Evolutionary conservation across 2,888 invertebrate genomes (phyloP).

Genomic region (Craniophora ligustri): DNA sequence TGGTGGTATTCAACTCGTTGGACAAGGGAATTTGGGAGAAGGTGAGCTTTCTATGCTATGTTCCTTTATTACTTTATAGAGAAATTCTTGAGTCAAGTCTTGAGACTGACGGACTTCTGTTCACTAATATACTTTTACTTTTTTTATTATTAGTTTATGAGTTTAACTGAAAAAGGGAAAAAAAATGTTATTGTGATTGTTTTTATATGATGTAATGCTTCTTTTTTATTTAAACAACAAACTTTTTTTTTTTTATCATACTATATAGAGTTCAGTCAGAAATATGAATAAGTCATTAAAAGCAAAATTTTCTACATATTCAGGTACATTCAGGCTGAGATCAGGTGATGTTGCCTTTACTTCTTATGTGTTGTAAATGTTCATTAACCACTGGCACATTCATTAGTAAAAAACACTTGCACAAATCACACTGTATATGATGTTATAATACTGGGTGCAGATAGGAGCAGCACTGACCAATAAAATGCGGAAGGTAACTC

Average conservation of each 20-base stretch:
- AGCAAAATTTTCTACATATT: slow-evolving; percentile 39
- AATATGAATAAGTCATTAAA: slow-evolving; percentile 1
- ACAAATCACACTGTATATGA: slow-evolving; percentile 23
- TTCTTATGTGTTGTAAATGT: slow-evolving; percentile 36
- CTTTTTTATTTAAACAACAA: no score
- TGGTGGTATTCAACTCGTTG: slow-evolving; percentile 87
- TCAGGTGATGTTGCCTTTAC: slow-evolving; percentile 60
- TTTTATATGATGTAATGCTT: no score
- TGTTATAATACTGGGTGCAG: slow-evolving; percentile 3
- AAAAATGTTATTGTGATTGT: no score
- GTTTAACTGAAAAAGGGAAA: no score
- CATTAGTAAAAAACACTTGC: slow-evolving; percentile 17
- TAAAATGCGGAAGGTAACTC: no score
- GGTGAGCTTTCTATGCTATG: slow-evolving; percentile 62
- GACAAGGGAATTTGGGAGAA: slow-evolving; percentile 83
- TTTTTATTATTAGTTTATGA: no score
- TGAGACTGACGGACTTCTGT: no score
- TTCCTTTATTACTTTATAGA: no score
- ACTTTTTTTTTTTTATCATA: not conserved
- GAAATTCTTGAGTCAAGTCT: no score
- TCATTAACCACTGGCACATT: slow-evolving; percentile 40
- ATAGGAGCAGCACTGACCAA: not conserved
- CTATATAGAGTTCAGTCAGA: not conserved
- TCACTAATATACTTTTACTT: no score
- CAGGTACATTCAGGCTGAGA: slow-evolving; percentile 69